A percentile compares a stretch with the other conserved stretches of the same genome.
These are phyloP conservation scores for Aproaerema taeniolella DNA, from an alignment of 2,888 invertebrate genomes.

Conservation along the genomic window DNA sequence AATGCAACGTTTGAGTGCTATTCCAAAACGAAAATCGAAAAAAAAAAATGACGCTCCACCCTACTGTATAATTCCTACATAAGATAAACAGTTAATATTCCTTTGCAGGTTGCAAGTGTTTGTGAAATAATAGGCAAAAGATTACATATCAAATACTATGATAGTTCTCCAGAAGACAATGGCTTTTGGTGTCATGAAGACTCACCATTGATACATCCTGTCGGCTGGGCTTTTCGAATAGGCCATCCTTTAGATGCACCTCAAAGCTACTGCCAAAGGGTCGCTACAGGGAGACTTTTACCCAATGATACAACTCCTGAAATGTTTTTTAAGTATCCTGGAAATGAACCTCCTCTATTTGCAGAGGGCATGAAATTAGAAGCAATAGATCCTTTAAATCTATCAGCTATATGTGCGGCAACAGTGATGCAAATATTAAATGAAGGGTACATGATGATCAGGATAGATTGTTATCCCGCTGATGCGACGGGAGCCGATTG, in stretches of 20 bases:
- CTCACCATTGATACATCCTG: slow-evolving; percentile 95
- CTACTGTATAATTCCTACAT: too few species aligned
- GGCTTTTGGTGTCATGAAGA: slow-evolving; percentile 99
- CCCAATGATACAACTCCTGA: slow-evolving; percentile 89
- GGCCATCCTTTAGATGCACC: slow-evolving; percentile 94
- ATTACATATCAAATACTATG: slow-evolving; percentile 93
- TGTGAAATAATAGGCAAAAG: slow-evolving; percentile 95
- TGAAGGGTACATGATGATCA: slow-evolving; percentile 96
- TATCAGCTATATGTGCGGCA: slow-evolving; percentile 96
- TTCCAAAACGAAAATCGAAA: too few species aligned
- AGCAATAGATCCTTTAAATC: slow-evolving; percentile 97
- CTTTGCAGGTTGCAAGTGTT: slow-evolving; percentile 86
- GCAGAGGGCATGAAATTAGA: slow-evolving; percentile 96
- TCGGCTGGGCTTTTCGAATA: slow-evolving; percentile 95
- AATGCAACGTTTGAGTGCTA: too few species aligned
- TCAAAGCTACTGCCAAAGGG: slow-evolving; percentile 84
- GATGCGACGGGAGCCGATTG: slow-evolving; percentile 92
- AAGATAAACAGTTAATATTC: too few species aligned
- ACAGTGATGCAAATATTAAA: slow-evolving; percentile 95
- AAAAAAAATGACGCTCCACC: too few species aligned
- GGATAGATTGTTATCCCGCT: slow-evolving; percentile 95
- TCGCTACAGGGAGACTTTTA: slow-evolving; percentile 82
- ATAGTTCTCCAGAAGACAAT: slow-evolving; percentile 85
- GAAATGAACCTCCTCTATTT: slow-evolving; percentile 77
- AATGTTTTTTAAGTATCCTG: slow-evolving; percentile 83